These are phyloP conservation scores for Hybognathus amarus DNA, from an alignment of 2,797 vertebrate genomes.

Conservation along the genomic window DNA sequence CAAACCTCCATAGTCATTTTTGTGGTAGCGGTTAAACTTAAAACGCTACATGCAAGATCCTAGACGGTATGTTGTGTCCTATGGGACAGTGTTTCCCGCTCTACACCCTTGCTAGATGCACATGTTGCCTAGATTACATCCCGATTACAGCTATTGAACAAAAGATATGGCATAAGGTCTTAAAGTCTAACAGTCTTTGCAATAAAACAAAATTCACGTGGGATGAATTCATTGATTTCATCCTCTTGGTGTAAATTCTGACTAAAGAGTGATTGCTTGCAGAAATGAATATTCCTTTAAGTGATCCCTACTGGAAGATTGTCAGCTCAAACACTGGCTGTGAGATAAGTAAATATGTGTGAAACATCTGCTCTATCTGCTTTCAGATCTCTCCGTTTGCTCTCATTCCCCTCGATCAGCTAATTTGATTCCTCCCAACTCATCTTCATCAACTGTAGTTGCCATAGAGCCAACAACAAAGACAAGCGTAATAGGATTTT, in stretches of 20 bases:
- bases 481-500: constrained; percentile 39
- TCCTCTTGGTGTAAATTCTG: background rate
- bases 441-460: constrained; percentile 62
- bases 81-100: constrained; percentile 39
- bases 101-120: constrained; percentile 3
- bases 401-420: constrained; percentile 26
- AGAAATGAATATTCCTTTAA: constrained; percentile 8
- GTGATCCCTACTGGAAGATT: constrained; percentile 35
- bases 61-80: constrained; percentile 46
- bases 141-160: constrained; percentile 20
- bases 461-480: constrained; percentile 69
- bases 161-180: constrained; percentile 5
- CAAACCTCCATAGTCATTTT: constrained; percentile 47
- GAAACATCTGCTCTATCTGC: constrained; percentile 46
- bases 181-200: background rate
- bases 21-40: constrained; percentile 47
- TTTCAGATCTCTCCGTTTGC: constrained; percentile 68
- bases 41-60: constrained; percentile 43
- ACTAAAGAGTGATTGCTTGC: background rate
- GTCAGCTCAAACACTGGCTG: constrained; percentile 60
- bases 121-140: constrained; percentile 42
- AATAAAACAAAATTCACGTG: background rate
- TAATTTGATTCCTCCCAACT: constrained; percentile 54
- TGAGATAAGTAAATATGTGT: constrained; percentile 82
- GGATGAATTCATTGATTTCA: constrained; percentile 41